Conservation (phyloP, 2,113 vertebrate species). For the Serilophus lunatus region DNA sequence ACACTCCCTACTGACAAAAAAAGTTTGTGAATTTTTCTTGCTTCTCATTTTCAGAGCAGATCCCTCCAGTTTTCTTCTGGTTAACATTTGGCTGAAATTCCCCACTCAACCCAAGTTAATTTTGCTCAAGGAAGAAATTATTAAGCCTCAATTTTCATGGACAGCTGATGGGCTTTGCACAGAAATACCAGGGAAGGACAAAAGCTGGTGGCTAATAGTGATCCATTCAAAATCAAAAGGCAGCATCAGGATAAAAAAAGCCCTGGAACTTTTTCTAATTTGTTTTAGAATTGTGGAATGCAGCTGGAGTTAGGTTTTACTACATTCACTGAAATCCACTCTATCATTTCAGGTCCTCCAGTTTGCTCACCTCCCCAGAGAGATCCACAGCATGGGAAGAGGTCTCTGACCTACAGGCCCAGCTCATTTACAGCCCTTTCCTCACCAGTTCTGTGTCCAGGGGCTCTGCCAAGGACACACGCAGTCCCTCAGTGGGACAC, state of each 20-base stretch:
- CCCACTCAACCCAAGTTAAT: not conserved
- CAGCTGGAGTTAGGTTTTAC: not conserved
- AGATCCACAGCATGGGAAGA: not conserved
- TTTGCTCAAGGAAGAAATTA: not conserved
- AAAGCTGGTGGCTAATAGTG: not conserved
- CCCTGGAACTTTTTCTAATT: not conserved
- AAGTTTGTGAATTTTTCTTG: accelerated
- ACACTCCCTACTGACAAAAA: not conserved
- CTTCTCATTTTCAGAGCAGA: not conserved
- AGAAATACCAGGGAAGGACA: not conserved
- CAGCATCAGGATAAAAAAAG: not conserved
- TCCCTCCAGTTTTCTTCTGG: not conserved
- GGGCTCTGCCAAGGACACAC: not conserved
- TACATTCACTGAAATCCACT: not conserved
- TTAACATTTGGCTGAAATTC: not conserved
- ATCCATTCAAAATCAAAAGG: not conserved
- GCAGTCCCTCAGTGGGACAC: too few relatives aligned
- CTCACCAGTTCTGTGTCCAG: too few relatives aligned
- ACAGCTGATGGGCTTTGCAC: not conserved
- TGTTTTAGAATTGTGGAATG: not conserved
- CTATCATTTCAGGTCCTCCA: not conserved
- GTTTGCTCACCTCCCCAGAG: not conserved
- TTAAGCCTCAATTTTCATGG: not conserved
- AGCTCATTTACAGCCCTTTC: too few relatives aligned
- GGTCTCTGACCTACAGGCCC: not conserved